Base-by-base conservation (phyloP, 2,888 invertebrate species). In the Cremastinae sp. region DNA sequence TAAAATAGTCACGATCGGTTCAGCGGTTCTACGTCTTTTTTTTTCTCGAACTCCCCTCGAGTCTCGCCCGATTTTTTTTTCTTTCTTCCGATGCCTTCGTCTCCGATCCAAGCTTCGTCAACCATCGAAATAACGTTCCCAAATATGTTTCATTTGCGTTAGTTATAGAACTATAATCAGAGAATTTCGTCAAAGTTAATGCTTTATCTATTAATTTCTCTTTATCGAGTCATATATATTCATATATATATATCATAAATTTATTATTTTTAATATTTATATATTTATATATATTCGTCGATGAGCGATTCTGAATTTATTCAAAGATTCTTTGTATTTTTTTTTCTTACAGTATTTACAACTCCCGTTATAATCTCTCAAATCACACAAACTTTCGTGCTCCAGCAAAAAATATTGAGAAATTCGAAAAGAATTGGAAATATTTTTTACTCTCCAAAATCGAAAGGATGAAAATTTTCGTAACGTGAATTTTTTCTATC, bases 321-420 rank as follows among this genome's bases (percentile, higher is more conserved):
- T 68, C 68, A 45, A 68, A 72, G 62, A 58, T 72, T 65, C 39
- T 72, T 71, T 66, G 43, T 22, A 51, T 66, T 12, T 39, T 49
- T 51, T 69, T 73, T 80, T 81, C 75, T 72, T 79, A 80, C 79
- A 79, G 62, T 81, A 80, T 79, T 79, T 81, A 80, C 80, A 79
- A 78, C 79, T 81, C 75, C 14, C 55, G 8, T 16, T 16, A 0
- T 0, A 22, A 9, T 41, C 20, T 65, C 12, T 20, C 28, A 49
- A 76, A 76, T 69, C 35, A 58, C 49, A 55, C 28, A 64, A 53
- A 39, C 45, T 59, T 16, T 66, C 56, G 56, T 68, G 56, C 56
- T 37, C 39, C 37, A 66, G n/a, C 12, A 20, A 47, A 22, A 37
- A 28, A 10, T 18, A 49, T 12, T 37, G 28, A 14, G 28, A 20